phyloP scores from a whole-genome alignment of 2,113 vertebrate species.

The Pimephales promelas region DNA sequence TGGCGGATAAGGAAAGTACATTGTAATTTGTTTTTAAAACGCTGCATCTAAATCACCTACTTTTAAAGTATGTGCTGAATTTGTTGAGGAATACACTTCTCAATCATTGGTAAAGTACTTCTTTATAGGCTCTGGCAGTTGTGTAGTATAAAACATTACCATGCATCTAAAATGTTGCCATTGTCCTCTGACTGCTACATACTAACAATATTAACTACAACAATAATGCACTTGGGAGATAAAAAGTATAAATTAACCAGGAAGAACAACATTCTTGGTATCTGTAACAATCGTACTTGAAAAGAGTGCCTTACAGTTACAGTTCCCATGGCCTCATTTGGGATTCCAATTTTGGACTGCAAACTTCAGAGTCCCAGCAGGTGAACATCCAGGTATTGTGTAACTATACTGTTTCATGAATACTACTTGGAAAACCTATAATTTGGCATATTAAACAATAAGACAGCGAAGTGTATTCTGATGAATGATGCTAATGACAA shows the following conservation, averaged over 20 bases:
- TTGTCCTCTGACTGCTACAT: background rate
- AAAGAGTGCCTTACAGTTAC: background rate
- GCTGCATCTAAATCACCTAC: background rate
- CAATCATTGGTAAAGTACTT: background rate
- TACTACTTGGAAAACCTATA: background rate
- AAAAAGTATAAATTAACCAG: background rate
- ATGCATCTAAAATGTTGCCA: background rate
- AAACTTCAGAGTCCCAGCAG: background rate
- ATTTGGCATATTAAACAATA: background rate
- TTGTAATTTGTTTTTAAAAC: background rate
- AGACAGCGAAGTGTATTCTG: background rate
- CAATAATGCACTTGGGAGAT: background rate
- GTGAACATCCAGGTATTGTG: slow-evolving; percentile 6
- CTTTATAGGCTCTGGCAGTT: background rate
- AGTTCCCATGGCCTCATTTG: background rate
- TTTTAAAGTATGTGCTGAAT: background rate
- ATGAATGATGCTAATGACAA: background rate
- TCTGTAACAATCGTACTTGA: background rate
- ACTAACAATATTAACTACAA: background rate
- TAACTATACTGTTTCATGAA: background rate
- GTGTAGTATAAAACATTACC: background rate
- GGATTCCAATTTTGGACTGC: background rate
- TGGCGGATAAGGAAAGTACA: background rate
- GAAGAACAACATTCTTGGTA: background rate
- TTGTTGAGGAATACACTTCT: background rate